Conservation (phyloP, 1,140 invertebrate genomes). For the Eufriesea mexicana region DNA sequence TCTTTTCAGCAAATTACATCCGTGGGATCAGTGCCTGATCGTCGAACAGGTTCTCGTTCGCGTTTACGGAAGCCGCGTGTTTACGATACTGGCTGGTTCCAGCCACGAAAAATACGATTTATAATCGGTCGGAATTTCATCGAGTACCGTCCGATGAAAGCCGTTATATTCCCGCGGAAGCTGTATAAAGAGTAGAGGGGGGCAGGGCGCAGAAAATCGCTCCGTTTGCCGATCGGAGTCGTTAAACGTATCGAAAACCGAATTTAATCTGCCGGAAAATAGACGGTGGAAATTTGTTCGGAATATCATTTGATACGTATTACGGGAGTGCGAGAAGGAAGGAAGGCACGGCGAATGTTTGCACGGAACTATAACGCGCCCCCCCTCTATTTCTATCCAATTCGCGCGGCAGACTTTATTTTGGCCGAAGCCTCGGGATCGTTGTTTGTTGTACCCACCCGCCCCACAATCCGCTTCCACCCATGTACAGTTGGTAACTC, state of each 20-base stretch:
- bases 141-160: not conserved
- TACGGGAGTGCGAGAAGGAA: not conserved
- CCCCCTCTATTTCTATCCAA: constrained; percentile 34
- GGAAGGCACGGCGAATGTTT: constrained; percentile 33
- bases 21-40: too few species aligned
- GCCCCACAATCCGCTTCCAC: too few species aligned
- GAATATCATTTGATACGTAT: constrained; percentile 49
- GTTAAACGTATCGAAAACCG: constrained; percentile 48
- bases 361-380: constrained; percentile 37
- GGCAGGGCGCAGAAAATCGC: not conserved
- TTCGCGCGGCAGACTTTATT: constrained; percentile 49
- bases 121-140: constrained; percentile 30
- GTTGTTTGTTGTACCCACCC: constrained; percentile 30
- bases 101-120: not conserved
- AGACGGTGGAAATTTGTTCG: constrained; percentile 41
- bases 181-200: not conserved
- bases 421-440: constrained; percentile 45
- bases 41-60: constrained; percentile 1
- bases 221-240: constrained; percentile 21
- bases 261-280: constrained; percentile 50
- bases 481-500: not conserved
- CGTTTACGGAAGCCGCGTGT: constrained; percentile 16
- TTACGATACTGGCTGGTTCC: not conserved
- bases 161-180: not conserved
- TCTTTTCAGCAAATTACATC: too few species aligned